These are phyloP conservation scores for Andrena cerasifolii DNA, from an alignment of 1,140 invertebrate species.

Conservation along the genomic window DNA sequence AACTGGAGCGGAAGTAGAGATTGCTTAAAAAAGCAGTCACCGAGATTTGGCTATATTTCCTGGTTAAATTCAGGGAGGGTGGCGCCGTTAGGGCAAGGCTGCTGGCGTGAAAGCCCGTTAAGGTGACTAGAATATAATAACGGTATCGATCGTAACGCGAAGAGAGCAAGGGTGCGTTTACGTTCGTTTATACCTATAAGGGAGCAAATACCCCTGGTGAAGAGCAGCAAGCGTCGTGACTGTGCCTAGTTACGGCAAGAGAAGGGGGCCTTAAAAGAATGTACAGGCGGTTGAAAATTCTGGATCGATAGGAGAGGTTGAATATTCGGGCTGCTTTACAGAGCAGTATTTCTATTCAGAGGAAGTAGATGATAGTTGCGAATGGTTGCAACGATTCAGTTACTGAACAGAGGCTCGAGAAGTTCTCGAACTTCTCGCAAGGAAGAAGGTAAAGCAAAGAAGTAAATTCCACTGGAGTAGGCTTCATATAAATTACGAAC, in stretches of 20 bases:
- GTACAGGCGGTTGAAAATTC: neutral
- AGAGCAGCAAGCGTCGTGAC: neutral
- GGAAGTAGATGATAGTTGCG: no score
- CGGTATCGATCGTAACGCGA: constrained; percentile 26
- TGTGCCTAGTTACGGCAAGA: neutral
- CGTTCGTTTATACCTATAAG: constrained; percentile 4
- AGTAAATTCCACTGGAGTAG: no score
- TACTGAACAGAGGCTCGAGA: no score
- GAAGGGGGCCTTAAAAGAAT: no score
- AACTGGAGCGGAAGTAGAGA: neutral
- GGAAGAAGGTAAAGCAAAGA: no score
- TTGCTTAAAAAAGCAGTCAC: neutral
- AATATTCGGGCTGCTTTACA: no score
- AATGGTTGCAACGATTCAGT: no score
- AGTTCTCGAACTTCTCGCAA: no score
- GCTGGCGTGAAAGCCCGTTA: neutral
- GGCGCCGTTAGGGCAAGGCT: neutral
- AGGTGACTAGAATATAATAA: constrained; percentile 38
- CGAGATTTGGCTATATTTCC: neutral
- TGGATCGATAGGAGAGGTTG: no score
- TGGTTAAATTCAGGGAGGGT: neutral
- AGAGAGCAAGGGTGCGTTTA: constrained; percentile 26
- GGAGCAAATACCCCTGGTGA: constrained; percentile 1
- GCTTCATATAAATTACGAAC: no score
- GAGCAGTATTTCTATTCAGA: no score